Evolutionary conservation across 1,140 invertebrate genomes (phyloP).

Genomic region (Penaeus japonicus): DNA sequence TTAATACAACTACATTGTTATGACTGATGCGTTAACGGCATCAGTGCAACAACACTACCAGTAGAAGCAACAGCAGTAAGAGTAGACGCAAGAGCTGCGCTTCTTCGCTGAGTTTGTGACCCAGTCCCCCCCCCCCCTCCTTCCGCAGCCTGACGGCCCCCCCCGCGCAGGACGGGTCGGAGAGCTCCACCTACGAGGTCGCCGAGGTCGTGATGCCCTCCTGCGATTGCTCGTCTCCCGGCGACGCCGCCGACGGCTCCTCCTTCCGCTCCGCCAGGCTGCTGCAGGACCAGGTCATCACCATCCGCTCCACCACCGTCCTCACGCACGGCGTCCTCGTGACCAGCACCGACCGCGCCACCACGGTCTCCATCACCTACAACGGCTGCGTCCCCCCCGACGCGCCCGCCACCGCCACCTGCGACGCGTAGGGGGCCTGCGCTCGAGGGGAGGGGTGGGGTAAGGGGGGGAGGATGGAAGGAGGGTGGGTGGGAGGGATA

Average conservation of each 20-base stretch:
- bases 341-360: background rate
- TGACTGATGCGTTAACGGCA: too few species aligned
- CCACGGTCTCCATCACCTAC: conserved; percentile 35
- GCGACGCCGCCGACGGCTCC: background rate
- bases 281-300: background rate
- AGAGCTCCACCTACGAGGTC: background rate
- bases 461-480: too few species aligned
- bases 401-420: conserved; percentile 3
- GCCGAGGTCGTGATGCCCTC: conserved; percentile 28
- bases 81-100: too few species aligned
- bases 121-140: background rate
- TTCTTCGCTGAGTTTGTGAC: background rate
- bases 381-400: conserved; percentile 20
- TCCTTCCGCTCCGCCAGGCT: background rate
- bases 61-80: too few species aligned
- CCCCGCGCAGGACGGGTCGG: background rate
- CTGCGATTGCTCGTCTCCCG: background rate
- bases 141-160: background rate
- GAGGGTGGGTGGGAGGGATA: too few species aligned
- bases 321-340: background rate
- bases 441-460: too few species aligned
- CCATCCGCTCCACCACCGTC: background rate
- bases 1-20: too few species aligned
- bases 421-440: background rate
- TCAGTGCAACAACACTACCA: too few species aligned